Base-by-base conservation (phyloP, 2,888 invertebrate species). In the Agonum fuliginosum region DNA sequence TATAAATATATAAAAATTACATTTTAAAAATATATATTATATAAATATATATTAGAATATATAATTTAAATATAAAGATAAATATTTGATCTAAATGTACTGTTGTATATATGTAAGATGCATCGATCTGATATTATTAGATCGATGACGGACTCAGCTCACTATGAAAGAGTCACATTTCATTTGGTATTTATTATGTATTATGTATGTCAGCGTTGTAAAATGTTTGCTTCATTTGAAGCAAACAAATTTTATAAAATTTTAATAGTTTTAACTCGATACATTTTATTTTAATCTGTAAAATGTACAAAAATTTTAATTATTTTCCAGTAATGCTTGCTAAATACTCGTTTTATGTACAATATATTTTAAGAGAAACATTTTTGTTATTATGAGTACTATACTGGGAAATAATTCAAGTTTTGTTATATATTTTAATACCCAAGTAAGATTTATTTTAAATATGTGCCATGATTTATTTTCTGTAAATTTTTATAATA, bases 21-120 rank as follows among this genome's bases (percentile, higher is more conserved):
- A 84, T 84, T 83, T 83, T 83, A 83, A 83, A 84, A 84, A 86
- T 85, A 84, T 83, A 84, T 84, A 81, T 82, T 82, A 82, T 83
- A 84, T 83, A 84, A 83, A 83, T 84, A 85, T 84, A 84, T 83
- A 84, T 82, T 82, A 84, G 80, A 83, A 83, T 83, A 71, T 67
- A 70, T 62, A 78, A 78, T 71, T 72, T 78, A 72, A 78, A 71
- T 71, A 72, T 78, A 71, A 62, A 78, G 62, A 58, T 71, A 72
- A 67, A 72, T 78, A 79, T 79, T 80, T 80, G 73, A 78, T 79
- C 78, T 79, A 78, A 79, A 67, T 73, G 79, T 78, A 80, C 75
- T 80, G 79, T 76, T 80, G 78, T 77, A 80, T 80, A 79, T 80
- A 78, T 78, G 73, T 79, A 75, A 67, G 75, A 48, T 20, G 58